These are phyloP conservation scores for Canis aureus DNA, from an alignment of 2,113 vertebrate species.

Conservation along the genomic window DNA sequence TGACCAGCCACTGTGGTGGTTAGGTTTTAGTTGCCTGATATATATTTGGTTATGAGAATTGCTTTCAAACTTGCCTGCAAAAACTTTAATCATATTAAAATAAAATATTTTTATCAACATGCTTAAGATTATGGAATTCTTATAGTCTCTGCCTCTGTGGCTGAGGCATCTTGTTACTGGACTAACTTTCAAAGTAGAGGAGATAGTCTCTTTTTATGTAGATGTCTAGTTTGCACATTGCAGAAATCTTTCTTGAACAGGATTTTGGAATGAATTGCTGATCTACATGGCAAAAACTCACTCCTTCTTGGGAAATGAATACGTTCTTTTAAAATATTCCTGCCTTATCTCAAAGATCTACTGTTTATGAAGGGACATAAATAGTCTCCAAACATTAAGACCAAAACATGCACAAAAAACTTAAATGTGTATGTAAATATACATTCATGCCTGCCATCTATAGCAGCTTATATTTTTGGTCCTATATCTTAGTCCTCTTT, in stretches of 20 bases:
- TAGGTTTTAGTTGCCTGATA: neutral
- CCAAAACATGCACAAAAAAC: constrained; percentile 57
- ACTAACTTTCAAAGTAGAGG: constrained; percentile 39
- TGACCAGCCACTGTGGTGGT: neutral
- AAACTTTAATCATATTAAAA: constrained; percentile 19
- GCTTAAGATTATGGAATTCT: neutral
- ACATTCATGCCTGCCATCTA: constrained; percentile 54
- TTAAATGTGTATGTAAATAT: constrained; percentile 10
- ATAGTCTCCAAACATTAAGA: neutral
- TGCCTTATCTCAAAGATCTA: constrained; percentile 77
- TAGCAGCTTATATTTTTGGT: constrained; percentile 65
- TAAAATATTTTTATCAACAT: neutral
- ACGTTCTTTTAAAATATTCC: constrained; percentile 64
- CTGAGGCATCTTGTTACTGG: neutral
- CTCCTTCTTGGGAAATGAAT: constrained; percentile 38
- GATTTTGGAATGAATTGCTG: constrained; percentile 75
- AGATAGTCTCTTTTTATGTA: neutral
- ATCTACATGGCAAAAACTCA: constrained; percentile 55
- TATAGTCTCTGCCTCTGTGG: neutral
- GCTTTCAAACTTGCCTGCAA: neutral
- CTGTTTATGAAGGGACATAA: constrained; percentile 55
- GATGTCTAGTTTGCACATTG: neutral
- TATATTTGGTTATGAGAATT: neutral
- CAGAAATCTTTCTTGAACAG: constrained; percentile 66
- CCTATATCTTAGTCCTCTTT: constrained; percentile 66